Percentiles rank a stretch among this genome's conserved stretches.
These are phyloP conservation scores for Rhinichthys klamathensis DNA, from an alignment of 2,113 vertebrate genomes.

Conservation along the genomic window DNA sequence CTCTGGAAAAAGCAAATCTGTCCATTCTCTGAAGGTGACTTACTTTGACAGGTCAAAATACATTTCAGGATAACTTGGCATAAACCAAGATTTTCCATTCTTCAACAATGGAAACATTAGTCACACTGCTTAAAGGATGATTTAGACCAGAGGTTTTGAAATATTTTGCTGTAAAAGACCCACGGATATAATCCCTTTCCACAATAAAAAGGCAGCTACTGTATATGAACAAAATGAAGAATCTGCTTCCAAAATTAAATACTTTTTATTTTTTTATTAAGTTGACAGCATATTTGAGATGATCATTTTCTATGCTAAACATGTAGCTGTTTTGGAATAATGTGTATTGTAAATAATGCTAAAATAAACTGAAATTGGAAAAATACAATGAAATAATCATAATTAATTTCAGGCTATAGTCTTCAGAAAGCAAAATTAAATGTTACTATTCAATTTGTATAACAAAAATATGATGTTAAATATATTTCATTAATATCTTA, in stretches of 20 bases:
- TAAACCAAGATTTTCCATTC: constrained; percentile 7
- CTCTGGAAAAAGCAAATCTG: neutral
- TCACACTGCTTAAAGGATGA: neutral
- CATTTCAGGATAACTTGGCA: neutral
- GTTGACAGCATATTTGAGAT: neutral
- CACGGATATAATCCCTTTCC: neutral
- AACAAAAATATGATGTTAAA: neutral
- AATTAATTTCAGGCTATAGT: no score
- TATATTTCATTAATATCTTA: neutral
- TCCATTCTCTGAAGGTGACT: neutral
- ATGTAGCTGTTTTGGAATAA: neutral
- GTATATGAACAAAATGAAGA: neutral
- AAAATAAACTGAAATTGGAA: neutral
- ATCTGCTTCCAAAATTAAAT: neutral
- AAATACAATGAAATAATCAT: neutral
- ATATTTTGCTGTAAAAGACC: neutral
- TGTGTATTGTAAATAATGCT: neutral
- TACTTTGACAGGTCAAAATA: neutral
- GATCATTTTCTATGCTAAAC: neutral
- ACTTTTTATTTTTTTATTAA: no score
- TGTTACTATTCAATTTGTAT: no score
- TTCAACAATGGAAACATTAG: neutral
- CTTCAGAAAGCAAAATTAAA: no score
- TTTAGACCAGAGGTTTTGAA: neutral
- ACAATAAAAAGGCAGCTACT: neutral